phyloP scores from a whole-genome alignment of 2,888 invertebrate genomes.

The Oscheius sp. region DNA sequence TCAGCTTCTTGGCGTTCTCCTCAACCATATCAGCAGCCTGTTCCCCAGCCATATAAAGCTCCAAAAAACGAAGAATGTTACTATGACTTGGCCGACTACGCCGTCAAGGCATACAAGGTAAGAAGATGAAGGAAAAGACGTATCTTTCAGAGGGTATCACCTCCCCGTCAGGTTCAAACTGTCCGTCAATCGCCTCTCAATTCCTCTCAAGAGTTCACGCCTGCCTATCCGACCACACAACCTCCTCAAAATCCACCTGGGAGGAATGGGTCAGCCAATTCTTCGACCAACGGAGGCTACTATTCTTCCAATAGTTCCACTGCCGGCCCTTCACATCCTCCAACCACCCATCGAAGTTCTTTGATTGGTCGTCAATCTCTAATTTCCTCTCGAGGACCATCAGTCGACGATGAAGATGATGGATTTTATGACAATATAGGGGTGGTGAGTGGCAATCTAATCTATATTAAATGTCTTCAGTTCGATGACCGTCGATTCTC shows the following conservation, averaged over 20 bases:
- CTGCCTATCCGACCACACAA: constrained; percentile 45
- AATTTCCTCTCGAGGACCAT: constrained; percentile 55
- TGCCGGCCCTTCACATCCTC: constrained; percentile 44
- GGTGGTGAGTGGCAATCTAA: constrained; percentile 42
- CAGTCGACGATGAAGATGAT: constrained; percentile 64
- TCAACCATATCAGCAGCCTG: constrained; percentile 22
- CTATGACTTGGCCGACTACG: constrained; percentile 49
- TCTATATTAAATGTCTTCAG: constrained; percentile 36
- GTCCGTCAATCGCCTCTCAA: constrained; percentile 16
- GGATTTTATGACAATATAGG: constrained; percentile 68
- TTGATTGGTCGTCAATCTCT: constrained; percentile 52
- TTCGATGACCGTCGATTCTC: constrained; percentile 59
- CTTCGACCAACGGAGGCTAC: constrained; percentile 62
- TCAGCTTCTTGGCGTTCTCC: constrained; percentile 12
- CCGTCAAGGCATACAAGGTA: constrained; percentile 34
- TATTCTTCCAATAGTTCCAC: constrained; percentile 59
- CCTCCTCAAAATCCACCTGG: constrained; percentile 47
- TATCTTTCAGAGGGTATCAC: constrained; percentile 26
- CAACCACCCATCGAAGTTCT: constrained; percentile 44
- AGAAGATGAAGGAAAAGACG: neutral
- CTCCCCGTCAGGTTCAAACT: constrained; percentile 30
- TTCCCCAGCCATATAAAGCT: constrained; percentile 33
- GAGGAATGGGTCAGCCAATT: constrained; percentile 54
- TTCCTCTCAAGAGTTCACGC: constrained; percentile 40
- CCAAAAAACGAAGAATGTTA: constrained; percentile 41